Evolutionary conservation across 2,113 vertebrate species (phyloP).

Genomic region (Datnioides undecimradiatus): DNA sequence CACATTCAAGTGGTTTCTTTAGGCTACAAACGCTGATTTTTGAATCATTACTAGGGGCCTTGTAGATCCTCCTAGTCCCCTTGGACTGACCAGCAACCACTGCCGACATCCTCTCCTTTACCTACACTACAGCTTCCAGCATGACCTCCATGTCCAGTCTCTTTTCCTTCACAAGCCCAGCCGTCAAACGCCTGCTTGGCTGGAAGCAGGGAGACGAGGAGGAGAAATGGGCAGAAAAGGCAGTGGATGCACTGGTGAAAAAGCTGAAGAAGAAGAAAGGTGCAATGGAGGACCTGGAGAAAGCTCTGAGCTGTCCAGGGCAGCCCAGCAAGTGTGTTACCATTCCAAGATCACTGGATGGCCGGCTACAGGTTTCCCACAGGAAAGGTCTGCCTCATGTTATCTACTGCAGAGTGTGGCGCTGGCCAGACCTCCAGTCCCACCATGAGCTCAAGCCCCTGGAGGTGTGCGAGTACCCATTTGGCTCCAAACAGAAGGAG

Average conservation of each 20-base stretch:
- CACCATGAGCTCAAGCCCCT: slow-evolving; percentile 98
- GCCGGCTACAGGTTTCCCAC: slow-evolving; percentile 97
- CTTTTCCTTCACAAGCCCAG: slow-evolving; percentile 99
- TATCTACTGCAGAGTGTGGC: slow-evolving; percentile 98
- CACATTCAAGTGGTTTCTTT: slow-evolving; percentile 17
- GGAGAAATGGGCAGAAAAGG: slow-evolving; percentile 99
- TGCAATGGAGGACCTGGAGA: slow-evolving; percentile 99
- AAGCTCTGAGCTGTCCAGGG: slow-evolving; percentile 96
- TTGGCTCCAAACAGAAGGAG: slow-evolving; percentile 99
- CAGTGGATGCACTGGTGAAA: slow-evolving; percentile 97
- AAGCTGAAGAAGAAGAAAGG: slow-evolving; percentile 99
- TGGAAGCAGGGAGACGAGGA: slow-evolving; percentile 99
- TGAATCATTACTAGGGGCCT: slow-evolving; percentile 3
- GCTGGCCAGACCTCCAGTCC: slow-evolving; percentile 98
- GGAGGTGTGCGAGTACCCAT: slow-evolving; percentile 98
- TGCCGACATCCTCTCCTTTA: slow-evolving; percentile 27
- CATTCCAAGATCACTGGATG: slow-evolving; percentile 96
- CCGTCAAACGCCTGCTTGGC: slow-evolving; percentile 97
- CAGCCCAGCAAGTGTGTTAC: slow-evolving; percentile 99
- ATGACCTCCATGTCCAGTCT: slow-evolving; percentile 96
- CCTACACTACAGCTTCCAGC: slow-evolving; percentile 41
- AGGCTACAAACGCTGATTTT: slow-evolving; percentile 24
- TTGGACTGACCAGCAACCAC: not conserved
- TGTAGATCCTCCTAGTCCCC: not conserved
- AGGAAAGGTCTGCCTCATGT: slow-evolving; percentile 98